These are phyloP conservation scores for Byasa hedistus DNA, from an alignment of 2,888 invertebrate genomes.

Conservation along the genomic window DNA sequence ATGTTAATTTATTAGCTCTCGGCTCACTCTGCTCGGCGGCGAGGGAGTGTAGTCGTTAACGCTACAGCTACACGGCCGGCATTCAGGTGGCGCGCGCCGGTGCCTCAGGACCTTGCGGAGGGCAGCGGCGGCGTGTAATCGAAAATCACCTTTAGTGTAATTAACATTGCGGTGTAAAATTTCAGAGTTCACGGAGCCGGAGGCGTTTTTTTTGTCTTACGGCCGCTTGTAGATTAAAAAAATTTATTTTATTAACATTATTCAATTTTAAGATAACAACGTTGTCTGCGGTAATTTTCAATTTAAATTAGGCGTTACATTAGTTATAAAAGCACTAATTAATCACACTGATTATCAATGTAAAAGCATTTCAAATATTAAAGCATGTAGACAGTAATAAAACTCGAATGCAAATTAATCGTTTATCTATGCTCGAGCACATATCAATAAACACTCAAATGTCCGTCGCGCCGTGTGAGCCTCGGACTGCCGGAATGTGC, in stretches of 20 bases:
- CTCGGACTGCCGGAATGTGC: too few relatives aligned
- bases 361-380: too few relatives aligned
- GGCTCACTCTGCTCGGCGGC: conserved; percentile 65
- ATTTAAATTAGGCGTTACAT: too few relatives aligned
- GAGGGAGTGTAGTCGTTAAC: conserved; percentile 62
- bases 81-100: conserved; percentile 33
- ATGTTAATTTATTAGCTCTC: conserved; percentile 77
- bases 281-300: too few relatives aligned
- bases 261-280: neutral
- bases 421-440: too few relatives aligned
- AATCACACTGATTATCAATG: too few relatives aligned
- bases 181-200: conserved; percentile 34
- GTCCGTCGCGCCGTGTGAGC: too few relatives aligned
- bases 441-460: too few relatives aligned
- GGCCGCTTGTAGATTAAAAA: conserved; percentile 22
- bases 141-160: conserved; percentile 68
- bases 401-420: too few relatives aligned
- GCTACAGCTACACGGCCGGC: conserved; percentile 44
- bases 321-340: too few relatives aligned
- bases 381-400: too few relatives aligned
- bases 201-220: conserved; percentile 40
- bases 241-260: conserved; percentile 4
- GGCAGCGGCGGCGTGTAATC: conserved; percentile 56
- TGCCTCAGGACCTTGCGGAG: conserved; percentile 55
- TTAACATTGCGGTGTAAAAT: conserved; percentile 45